phyloP scores from a whole-genome alignment of 2,888 invertebrate species.

The Anorthoa munda region DNA sequence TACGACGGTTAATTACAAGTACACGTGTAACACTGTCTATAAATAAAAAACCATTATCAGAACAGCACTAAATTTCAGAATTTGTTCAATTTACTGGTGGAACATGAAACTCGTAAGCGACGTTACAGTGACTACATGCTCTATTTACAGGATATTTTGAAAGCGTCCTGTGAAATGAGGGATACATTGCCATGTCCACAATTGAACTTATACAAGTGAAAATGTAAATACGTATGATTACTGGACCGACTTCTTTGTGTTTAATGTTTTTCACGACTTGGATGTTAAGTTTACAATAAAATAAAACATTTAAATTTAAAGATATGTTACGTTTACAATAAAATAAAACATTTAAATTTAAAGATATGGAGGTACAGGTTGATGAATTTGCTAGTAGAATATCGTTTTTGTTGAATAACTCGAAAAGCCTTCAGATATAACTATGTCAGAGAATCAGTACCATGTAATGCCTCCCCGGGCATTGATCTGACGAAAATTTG shows the following conservation, averaged over 20 bases:
- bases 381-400: neutral
- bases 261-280: neutral
- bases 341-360: neutral
- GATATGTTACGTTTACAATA: too few relatives aligned
- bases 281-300: too few relatives aligned
- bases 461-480: neutral
- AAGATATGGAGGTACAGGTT: neutral
- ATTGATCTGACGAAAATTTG: conserved; percentile 20
- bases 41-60: conserved; percentile 22
- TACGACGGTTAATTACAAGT: conserved; percentile 20
- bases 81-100: conserved; percentile 30
- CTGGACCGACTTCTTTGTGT: neutral
- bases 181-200: conserved; percentile 32
- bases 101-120: conserved; percentile 35
- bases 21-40: conserved; percentile 23
- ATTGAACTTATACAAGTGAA: conserved; percentile 9
- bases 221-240: neutral
- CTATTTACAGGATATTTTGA: conserved; percentile 45
- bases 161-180: conserved; percentile 31
- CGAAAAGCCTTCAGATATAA: neutral
- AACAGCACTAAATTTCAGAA: conserved; percentile 30
- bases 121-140: conserved; percentile 31
- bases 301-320: neutral
- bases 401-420: neutral
- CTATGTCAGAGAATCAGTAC: neutral